Evolutionary conservation across 2,797 vertebrate genomes (phyloP), one percentile per base, ranked within the genome.

Genomic region (Melanogrammus aeglefinus): DNA sequence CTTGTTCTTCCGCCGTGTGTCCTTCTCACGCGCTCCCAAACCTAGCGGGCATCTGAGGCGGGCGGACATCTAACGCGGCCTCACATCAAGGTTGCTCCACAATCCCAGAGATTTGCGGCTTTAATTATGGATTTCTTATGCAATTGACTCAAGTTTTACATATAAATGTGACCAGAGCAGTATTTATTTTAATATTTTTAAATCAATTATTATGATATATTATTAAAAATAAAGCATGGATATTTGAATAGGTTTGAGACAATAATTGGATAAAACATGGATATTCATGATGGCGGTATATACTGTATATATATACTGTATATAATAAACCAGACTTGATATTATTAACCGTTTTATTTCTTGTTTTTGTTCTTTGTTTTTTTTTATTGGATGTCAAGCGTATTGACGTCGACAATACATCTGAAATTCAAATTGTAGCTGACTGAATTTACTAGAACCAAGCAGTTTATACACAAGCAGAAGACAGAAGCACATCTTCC

Each of bases 1-100:
- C 73, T 71, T 79, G 41, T 79, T 63, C 70, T 35, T 36, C 47
- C 7, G n/a, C 69, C 8, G 7, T 24, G 63, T 24, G 27, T 12
- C 6, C 5, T n/a, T 63, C 21, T 63, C 57, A 8, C 3, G 51
- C n/a, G 21, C 21, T 24, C 57, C n/a, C 63, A 69, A 12, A 69
- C n/a, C n/a, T 27, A 27, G 24, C 9, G 63, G 63, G 63, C 63
- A 27, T 69, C n/a, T 27, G 9, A 24, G 4, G 33, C 18, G 21
- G 72, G 31, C 36, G 35, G 6, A 36, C 35, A 36, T 36, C 35
- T 36, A 36, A 69, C 14, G 6, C 35, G 6, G 57, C 57, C 57
- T 63, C 5, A 21, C 57, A 69, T 69, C 63, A 69, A 69, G 63
- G 7, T 24, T 27, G 63, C 6, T 69, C 63, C 10, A 69, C 63